Evolutionary conservation across 2,113 vertebrate species (phyloP).

Genomic region (Archocentrus centrarchus): DNA sequence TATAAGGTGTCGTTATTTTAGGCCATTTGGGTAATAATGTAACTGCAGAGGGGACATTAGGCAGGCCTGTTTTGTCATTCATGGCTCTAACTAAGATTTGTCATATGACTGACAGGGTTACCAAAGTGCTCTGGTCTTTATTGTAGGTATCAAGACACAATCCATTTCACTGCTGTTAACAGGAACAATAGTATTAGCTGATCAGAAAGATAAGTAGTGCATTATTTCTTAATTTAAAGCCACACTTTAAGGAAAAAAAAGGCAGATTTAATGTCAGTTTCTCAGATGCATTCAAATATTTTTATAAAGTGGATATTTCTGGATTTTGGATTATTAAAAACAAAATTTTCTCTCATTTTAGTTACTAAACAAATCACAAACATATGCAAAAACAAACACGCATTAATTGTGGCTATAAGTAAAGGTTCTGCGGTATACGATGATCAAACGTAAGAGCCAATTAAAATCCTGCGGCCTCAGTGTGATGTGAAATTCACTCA

Average conservation of each 20-base stretch:
- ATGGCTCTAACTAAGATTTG: constrained; percentile 25
- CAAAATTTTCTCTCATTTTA: background rate
- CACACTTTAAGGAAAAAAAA: background rate
- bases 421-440: background rate
- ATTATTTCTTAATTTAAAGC: background rate
- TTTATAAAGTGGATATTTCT: too few species aligned
- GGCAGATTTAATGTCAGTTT: too few species aligned
- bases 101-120: constrained; percentile 48
- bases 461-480: too few species aligned
- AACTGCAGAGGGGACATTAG: constrained; percentile 8
- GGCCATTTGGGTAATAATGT: constrained; percentile 36
- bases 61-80: constrained; percentile 38
- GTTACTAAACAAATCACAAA: background rate
- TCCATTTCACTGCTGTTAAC: constrained; percentile 14
- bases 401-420: background rate
- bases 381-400: background rate
- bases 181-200: background rate
- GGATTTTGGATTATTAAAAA: background rate
- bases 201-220: background rate
- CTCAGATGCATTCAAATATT: too few species aligned
- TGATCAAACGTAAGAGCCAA: too few species aligned
- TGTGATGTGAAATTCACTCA: background rate
- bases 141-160: constrained; percentile 23
- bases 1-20: constrained; percentile 51
- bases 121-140: constrained; percentile 43